Evolutionary conservation across 2,113 vertebrate genomes (phyloP).

Genomic region (Craseonycteris thonglongyai): DNA sequence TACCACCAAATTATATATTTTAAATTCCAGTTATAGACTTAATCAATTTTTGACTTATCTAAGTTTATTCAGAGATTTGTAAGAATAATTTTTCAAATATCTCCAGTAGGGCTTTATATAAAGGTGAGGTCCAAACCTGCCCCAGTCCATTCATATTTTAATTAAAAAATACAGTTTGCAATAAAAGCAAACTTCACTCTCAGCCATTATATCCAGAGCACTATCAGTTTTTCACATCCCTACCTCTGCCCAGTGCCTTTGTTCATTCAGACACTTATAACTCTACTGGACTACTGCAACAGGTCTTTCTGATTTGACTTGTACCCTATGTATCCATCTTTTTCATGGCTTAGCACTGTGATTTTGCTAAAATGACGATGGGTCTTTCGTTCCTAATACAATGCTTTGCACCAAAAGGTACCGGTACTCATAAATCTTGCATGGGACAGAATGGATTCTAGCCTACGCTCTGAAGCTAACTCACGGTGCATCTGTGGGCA

Average conservation of each 20-base stretch:
- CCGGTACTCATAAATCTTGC: neutral
- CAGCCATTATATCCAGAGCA: neutral
- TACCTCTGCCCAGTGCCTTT: neutral
- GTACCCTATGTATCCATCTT: neutral
- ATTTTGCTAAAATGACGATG: neutral
- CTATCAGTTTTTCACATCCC: neutral
- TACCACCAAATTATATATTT: slow-evolving; percentile 61
- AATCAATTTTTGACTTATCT: too few relatives aligned
- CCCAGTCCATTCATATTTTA: slow-evolving; percentile 75
- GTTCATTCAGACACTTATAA: neutral
- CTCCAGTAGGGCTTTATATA: slow-evolving; percentile 69
- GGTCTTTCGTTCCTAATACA: neutral
- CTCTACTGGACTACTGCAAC: neutral
- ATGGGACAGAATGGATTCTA: neutral
- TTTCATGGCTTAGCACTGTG: neutral
- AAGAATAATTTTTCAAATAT: slow-evolving; percentile 69
- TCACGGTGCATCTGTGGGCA: neutral
- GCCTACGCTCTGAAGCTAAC: neutral
- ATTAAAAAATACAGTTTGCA: slow-evolving; percentile 79
- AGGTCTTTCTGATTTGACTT: neutral
- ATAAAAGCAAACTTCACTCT: neutral
- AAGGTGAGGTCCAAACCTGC: slow-evolving; percentile 72
- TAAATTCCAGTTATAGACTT: neutral
- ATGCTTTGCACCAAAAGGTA: neutral
- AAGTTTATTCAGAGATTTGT: slow-evolving; percentile 60